Base-by-base conservation (phyloP, 2,113 vertebrate genomes). In the Toxostoma redivivum region DNA sequence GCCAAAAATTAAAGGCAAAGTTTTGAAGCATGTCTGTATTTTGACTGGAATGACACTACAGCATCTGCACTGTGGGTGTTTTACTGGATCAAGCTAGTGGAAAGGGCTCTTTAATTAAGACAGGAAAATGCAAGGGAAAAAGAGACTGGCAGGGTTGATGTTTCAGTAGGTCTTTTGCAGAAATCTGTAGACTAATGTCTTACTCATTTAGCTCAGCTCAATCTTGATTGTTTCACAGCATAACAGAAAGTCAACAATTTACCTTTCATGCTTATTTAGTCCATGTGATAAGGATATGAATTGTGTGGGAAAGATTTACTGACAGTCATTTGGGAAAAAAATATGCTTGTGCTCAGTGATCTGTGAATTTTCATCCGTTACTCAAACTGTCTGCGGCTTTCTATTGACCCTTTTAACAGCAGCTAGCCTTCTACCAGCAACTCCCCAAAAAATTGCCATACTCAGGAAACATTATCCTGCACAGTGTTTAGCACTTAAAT, bases 401-500 rank as follows among this genome's bases (percentile, higher is more conserved):
- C 80, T 90, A 61, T 67, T 95, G 77, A 95, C 54, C 66, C n/a
- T 88, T 65, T 40, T 71, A 95, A 92, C 53, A 92, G 71, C 79
- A 93, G 44, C 37, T 62, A 92, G 27, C 18, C 42, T 85, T 71
- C 81, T 76, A 67, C 45, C 44, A 92, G 37, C 86, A 87, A 40
- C 76, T 56, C 81, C 80, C 18, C 62, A 3, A 33, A 57, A 88
- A 96, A 74, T 82, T 60, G 7, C 37, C 48, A 65, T 95, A 95
- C 61, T 92, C 17, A 42, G 71, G 80, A 94, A 98, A 97, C 24
- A 67, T 94, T 96, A 97, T 95, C 70, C 64, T 96, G 95, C 97
- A 91, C 48, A 91, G 45, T 95, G 87, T 93, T 97, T 96, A 97
- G 85, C 60, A 95, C 89, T 97, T 94, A 97, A 93, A 96, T 86